Evolutionary conservation across 2,888 invertebrate species (phyloP).

Genomic region (Alloscopus bannaensis): DNA sequence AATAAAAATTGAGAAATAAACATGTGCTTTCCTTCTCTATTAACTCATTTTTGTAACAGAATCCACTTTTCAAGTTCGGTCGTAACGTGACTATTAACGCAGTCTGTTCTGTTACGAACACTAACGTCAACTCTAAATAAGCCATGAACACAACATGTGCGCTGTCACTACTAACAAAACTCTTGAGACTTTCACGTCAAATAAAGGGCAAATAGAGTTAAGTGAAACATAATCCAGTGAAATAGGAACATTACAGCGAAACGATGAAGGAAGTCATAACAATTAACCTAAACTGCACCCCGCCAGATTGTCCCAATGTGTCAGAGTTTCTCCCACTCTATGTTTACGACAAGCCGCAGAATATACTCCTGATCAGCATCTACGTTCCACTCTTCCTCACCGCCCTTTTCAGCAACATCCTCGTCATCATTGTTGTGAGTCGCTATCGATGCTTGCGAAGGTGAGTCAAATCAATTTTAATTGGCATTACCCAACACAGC

Average conservation of each 20-base stretch:
- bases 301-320: slow-evolving; percentile 48
- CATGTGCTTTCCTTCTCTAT: too few species aligned
- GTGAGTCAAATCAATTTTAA: slow-evolving; percentile 76
- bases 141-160: too few species aligned
- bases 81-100: too few species aligned
- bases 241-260: slow-evolving; percentile 19
- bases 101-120: too few species aligned
- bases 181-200: not conserved
- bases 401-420: slow-evolving; percentile 81
- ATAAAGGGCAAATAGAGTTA: too few species aligned
- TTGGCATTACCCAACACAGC: too few species aligned
- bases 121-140: too few species aligned
- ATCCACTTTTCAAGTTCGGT: too few species aligned
- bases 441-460: slow-evolving; percentile 83
- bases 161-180: not conserved
- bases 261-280: slow-evolving; percentile 59
- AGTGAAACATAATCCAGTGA: too few species aligned
- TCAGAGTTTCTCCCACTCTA: slow-evolving; percentile 55
- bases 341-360: slow-evolving; percentile 69
- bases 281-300: slow-evolving; percentile 53
- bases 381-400: slow-evolving; percentile 81
- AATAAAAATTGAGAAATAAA: too few species aligned
- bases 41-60: too few species aligned
- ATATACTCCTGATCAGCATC: slow-evolving; percentile 78
- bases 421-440: slow-evolving; percentile 82